Evolutionary conservation across 1,140 invertebrate genomes (phyloP), one percentile per base, ranked within the genome.

Genomic region (Andrena cerasifolii): DNA sequence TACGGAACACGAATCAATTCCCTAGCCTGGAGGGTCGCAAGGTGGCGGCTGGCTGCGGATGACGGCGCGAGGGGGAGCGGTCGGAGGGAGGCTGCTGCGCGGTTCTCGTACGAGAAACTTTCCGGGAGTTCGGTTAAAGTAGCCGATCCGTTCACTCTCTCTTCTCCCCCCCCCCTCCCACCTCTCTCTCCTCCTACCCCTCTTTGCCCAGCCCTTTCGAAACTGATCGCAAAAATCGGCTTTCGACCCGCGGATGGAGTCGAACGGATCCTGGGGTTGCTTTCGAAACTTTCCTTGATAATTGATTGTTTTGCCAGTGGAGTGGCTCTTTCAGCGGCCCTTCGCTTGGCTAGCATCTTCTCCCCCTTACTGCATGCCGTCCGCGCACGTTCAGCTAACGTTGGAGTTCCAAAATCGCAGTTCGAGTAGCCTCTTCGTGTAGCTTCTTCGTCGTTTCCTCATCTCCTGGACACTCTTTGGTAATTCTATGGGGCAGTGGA

Each of bases 251-350:
- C 65, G 82, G 75, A 84, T 80, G 80, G 59, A 84, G 81, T 74
- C 81, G 66, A 63, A 70, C 51, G 65, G 72, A 83, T 76, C 61
- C 71, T 70, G 59, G 36, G 36, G 72, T 67, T 79, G 85, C 81
- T 87, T 85, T 86, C 80, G 80, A 84, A 91, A 86, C 86, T 91
- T 91, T 89, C 79, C 84, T 86, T 86, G 88, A 89, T 90, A 91
- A 91, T 90, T 90, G 90, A 91, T 91, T 91, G 88, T 91, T 90
- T 91, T 88, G 84, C 86, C 86, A 90, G 86, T 76, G 67, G 59
- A 84, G 70, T 43, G 40, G 51, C 53, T 80, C 71, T 68, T 85
- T 82, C 85, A 84, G 82, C 86, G 76, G 75, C 65, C 81, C 66
- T 67, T 54, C n/a, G 33, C 47, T 43, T 28, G 66, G 47, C 62